Percentiles rank a stretch among this genome's conserved stretches.
These are phyloP conservation scores for Zophobas morio DNA, from an alignment of 1,140 invertebrate genomes.

Conservation along the genomic window DNA sequence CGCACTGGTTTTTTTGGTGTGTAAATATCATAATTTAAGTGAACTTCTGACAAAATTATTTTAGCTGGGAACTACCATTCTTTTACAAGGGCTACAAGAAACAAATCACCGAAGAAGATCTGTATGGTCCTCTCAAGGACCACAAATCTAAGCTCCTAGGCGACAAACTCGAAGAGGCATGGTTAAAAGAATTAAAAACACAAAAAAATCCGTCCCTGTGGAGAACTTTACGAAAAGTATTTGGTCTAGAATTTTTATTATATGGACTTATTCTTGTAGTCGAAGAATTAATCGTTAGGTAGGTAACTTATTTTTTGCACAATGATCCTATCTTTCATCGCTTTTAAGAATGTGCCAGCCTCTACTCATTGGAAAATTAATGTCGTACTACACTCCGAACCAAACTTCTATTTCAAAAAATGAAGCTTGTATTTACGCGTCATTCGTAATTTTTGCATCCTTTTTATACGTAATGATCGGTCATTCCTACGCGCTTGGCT, in stretches of 20 bases:
- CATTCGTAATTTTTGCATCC: constrained; percentile 79
- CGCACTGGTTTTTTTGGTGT: constrained; percentile 10
- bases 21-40: neutral
- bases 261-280: constrained; percentile 70
- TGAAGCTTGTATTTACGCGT: constrained; percentile 79
- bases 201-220: constrained; percentile 65
- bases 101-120: constrained; percentile 60
- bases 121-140: constrained; percentile 56
- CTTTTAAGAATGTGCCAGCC: constrained; percentile 57
- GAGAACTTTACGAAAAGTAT: constrained; percentile 64
- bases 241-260: constrained; percentile 65
- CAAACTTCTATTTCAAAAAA: constrained; percentile 67
- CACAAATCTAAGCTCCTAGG: constrained; percentile 67
- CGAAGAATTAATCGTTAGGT: constrained; percentile 72
- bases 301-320: constrained; percentile 40
- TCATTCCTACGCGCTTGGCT: constrained; percentile 85
- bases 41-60: constrained; percentile 17
- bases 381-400: constrained; percentile 76
- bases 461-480: constrained; percentile 77
- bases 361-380: constrained; percentile 65
- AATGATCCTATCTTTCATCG: neutral
- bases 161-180: constrained; percentile 71
- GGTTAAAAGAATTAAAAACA: constrained; percentile 68
- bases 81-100: constrained; percentile 61
- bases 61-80: constrained; percentile 66